Base-by-base conservation (phyloP, 1,140 invertebrate genomes). In the Heliconius himera region DNA sequence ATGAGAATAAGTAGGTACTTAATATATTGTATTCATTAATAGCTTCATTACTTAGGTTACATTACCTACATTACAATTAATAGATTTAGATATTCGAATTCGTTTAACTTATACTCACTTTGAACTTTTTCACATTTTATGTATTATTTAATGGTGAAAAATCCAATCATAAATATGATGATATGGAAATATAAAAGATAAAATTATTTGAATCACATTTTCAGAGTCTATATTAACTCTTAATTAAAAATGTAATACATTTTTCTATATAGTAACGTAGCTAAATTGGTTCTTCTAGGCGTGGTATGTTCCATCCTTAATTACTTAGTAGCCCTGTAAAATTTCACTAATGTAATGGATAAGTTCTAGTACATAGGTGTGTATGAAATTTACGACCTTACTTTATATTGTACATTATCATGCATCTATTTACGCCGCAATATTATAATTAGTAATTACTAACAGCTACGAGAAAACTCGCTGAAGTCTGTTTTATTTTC, bases 271-370 rank as follows among this genome's bases (percentile, higher is more conserved):
- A 4, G 4, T 29, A 26, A 66, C n/a, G 60, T 66, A 16, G 1
- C 60, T n/a, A 22, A 66, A 66, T 66, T 66, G 60, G n/a, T 70
- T 74, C 26, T 22, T 70, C 46, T 16, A 38, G 51, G 70, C 29
- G 77, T 60, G 77, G 36, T 72, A 66, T 70, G 66, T 70, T 46
- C 8, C 60, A 22, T 66, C 60, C 36, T 70, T 66, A 76, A 76
- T 76, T 76, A 76, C 56, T 76, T 76, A 76, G 8, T 66, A 70
- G 74, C 66, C 56, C 36, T 20, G 74, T 76, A 70, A 75, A 75
- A 75, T 66, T 75, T 76, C 16, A 22, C 18, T 76, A 76, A 76
- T 60, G 38, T 70, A 76, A 60, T 76, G 22, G 74, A 60, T 76
- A 70, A 76, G 38, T 60, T 70, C 36, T 76, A 60, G 11, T 70